phyloP scores from a whole-genome alignment of 2,888 invertebrate species.

The Brachypalpus laphriformis region DNA sequence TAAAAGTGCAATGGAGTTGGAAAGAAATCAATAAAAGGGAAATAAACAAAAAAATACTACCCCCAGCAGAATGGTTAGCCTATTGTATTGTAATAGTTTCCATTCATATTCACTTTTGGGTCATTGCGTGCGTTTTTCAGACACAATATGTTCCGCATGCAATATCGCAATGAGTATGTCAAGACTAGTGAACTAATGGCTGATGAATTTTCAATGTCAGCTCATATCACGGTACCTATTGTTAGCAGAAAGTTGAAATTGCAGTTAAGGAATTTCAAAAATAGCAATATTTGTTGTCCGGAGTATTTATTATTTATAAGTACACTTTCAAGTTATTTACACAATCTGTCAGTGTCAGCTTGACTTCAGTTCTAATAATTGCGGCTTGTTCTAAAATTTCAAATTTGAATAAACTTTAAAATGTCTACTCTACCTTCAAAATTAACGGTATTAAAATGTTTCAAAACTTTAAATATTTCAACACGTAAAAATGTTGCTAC shows the following conservation, averaged over 20 bases:
- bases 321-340: too few relatives aligned
- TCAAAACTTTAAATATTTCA: too few relatives aligned
- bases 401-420: too few relatives aligned
- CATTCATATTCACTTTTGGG: slow-evolving; percentile 36
- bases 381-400: too few relatives aligned
- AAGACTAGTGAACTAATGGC: slow-evolving; percentile 46
- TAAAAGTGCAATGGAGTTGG: not conserved
- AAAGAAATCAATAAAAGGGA: slow-evolving; percentile 55
- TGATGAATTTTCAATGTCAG: slow-evolving; percentile 57
- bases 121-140: slow-evolving; percentile 53
- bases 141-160: slow-evolving; percentile 53
- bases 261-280: not conserved
- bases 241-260: not conserved
- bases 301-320: too few relatives aligned
- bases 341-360: too few relatives aligned
- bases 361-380: too few relatives aligned
- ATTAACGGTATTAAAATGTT: too few relatives aligned
- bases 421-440: too few relatives aligned
- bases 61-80: not conserved
- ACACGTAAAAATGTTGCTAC: too few relatives aligned
- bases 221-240: not conserved
- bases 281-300: not conserved
- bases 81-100: slow-evolving; percentile 4
- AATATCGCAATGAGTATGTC: slow-evolving; percentile 58
- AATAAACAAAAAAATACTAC: slow-evolving; percentile 12